A percentile compares a stretch with the other conserved stretches of the same genome.
These are phyloP conservation scores for Trinectes maculatus DNA, from an alignment of 2,113 vertebrate species.

Conservation along the genomic window DNA sequence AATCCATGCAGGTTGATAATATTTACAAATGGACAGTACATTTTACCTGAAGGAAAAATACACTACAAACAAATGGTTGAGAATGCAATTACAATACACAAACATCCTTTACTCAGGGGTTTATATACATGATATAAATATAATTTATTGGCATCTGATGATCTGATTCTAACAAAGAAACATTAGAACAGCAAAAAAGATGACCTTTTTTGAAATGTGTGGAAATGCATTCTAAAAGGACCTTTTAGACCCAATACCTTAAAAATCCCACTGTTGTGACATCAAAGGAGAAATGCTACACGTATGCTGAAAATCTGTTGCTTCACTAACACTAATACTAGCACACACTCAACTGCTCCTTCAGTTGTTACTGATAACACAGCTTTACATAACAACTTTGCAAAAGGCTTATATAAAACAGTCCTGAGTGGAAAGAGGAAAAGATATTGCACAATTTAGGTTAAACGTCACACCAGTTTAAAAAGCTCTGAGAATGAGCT, in stretches of 20 bases:
- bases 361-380: conserved; percentile 9
- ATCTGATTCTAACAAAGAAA: conserved; percentile 27
- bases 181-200: conserved; percentile 26
- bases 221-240: conserved; percentile 42
- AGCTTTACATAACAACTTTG: conserved; percentile 25
- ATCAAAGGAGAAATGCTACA: conserved; percentile 52
- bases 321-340: conserved; percentile 22
- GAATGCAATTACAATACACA: not conserved
- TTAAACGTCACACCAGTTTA: conserved; percentile 19
- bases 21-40: too few species aligned
- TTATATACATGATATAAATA: conserved; percentile 51
- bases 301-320: conserved; percentile 9
- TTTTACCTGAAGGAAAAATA: too few species aligned
- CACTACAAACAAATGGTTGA: not conserved
- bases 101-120: not conserved
- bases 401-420: conserved; percentile 23
- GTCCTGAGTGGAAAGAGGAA: conserved; percentile 61
- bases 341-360: conserved; percentile 22
- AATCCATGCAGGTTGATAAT: too few species aligned
- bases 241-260: conserved; percentile 52
- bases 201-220: conserved; percentile 64
- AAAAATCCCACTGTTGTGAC: conserved; percentile 27
- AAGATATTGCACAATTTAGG: conserved; percentile 73
- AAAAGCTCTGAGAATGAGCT: conserved; percentile 26
- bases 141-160: conserved; percentile 52